These are phyloP conservation scores for Anguilla pacifica DNA, from an alignment of 2,797 vertebrate genomes.

Conservation along the genomic window DNA sequence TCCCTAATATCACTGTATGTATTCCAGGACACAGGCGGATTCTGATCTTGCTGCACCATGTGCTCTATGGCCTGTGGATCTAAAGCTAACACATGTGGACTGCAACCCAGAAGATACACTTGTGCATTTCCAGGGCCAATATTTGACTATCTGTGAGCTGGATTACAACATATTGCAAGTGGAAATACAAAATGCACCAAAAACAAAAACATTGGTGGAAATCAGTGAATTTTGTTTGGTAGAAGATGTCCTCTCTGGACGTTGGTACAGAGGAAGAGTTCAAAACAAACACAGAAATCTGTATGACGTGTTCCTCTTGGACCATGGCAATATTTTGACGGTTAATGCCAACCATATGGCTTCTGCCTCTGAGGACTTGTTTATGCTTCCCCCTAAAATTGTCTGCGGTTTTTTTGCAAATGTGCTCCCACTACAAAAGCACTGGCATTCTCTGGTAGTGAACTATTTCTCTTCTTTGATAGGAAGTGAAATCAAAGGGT, in stretches of 20 bases:
- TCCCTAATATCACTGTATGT: constrained; percentile 21
- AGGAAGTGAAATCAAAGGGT: constrained; percentile 76
- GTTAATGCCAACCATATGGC: constrained; percentile 70
- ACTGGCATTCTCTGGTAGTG: constrained; percentile 69
- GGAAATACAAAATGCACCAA: constrained; percentile 81
- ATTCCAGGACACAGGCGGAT: constrained; percentile 68
- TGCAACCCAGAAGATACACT: constrained; percentile 77
- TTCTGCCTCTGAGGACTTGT: constrained; percentile 74
- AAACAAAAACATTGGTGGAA: constrained; percentile 65
- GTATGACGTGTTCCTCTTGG: constrained; percentile 82
- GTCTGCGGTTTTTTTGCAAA: constrained; percentile 86
- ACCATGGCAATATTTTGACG: constrained; percentile 76
- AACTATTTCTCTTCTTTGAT: constrained; percentile 81
- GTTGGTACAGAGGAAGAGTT: constrained; percentile 89
- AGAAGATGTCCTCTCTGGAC: constrained; percentile 76
- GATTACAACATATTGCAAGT: constrained; percentile 87
- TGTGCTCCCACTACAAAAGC: constrained; percentile 76
- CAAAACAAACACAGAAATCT: constrained; percentile 65
- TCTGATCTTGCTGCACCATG: constrained; percentile 52
- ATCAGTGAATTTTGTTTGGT: constrained; percentile 84
- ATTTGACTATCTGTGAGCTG: constrained; percentile 74
- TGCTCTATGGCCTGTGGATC: constrained; percentile 67
- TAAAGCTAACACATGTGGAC: constrained; percentile 81
- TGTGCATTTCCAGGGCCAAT: constrained; percentile 85
- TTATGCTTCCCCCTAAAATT: constrained; percentile 83